Conservation (phyloP, 2,113 vertebrate genomes). For the Muntiacus reevesi region DNA sequence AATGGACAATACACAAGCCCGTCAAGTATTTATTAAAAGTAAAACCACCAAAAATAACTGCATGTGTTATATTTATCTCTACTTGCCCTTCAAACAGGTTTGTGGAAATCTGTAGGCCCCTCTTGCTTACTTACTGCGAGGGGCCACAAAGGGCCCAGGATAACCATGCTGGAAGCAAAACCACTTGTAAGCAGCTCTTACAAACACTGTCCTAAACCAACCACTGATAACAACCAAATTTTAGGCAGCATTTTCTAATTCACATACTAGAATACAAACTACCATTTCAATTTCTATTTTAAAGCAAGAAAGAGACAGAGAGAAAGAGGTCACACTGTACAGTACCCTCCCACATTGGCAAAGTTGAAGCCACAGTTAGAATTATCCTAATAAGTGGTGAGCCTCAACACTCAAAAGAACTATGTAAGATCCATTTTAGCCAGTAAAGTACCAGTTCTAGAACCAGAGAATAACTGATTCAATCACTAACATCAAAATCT, state of each 20-base stretch:
- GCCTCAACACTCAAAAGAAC: background rate
- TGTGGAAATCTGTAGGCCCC: background rate
- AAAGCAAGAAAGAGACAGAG: background rate
- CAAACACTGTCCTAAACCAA: constrained; percentile 8
- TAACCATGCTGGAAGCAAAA: background rate
- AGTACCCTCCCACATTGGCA: background rate
- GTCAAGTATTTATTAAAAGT: background rate
- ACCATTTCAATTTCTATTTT: constrained; percentile 9
- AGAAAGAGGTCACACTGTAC: background rate
- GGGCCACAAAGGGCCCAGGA: background rate
- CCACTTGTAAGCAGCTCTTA: constrained; percentile 53
- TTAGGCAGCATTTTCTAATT: constrained; percentile 10
- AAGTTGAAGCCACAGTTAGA: constrained; percentile 43
- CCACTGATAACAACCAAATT: constrained; percentile 26
- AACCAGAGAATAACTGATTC: background rate
- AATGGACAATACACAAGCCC: background rate
- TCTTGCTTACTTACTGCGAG: background rate
- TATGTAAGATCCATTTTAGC: background rate
- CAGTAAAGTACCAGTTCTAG: background rate
- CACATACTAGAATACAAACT: background rate
- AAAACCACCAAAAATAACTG: background rate
- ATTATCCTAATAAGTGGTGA: constrained; percentile 32
- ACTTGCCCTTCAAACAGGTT: background rate
- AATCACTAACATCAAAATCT: background rate
- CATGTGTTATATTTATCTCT: background rate